A percentile compares a stretch with the other conserved stretches of the same genome.
These are phyloP conservation scores for Acleris literana DNA, from an alignment of 2,888 invertebrate species.

Conservation along the genomic window DNA sequence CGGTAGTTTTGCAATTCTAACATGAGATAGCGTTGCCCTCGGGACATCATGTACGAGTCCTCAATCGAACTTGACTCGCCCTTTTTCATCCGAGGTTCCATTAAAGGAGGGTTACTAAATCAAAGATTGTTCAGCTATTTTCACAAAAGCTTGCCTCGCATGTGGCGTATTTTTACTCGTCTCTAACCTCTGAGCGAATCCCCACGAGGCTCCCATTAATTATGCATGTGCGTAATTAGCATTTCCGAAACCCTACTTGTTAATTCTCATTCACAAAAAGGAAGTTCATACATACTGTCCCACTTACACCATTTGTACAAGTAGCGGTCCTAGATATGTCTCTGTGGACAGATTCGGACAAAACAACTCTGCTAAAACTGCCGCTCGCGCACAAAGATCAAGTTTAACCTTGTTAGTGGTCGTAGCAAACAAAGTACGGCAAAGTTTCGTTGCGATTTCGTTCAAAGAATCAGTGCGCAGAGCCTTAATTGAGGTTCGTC, in stretches of 20 bases:
- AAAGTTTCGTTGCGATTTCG: slow-evolving; percentile 23
- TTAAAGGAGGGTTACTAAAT: slow-evolving; percentile 5
- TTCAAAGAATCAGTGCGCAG: slow-evolving; percentile 29
- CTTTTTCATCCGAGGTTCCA: slow-evolving; percentile 36
- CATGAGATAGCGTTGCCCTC: slow-evolving; percentile 40
- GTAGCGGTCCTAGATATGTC: slow-evolving; percentile 18
- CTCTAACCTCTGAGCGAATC: slow-evolving; percentile 4
- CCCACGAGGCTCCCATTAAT: slow-evolving; percentile 2
- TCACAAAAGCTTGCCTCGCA: neutral
- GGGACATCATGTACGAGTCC: slow-evolving; percentile 38
- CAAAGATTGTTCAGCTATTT: slow-evolving; percentile 12
- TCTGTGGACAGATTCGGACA: slow-evolving; percentile 18
- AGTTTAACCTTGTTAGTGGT: neutral
- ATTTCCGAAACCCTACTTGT: slow-evolving; percentile 17
- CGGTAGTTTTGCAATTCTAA: slow-evolving; percentile 42
- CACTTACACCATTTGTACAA: slow-evolving; percentile 19
- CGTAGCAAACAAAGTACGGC: slow-evolving; percentile 16
- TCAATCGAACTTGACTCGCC: slow-evolving; percentile 45
- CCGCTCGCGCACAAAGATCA: neutral
- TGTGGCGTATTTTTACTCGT: neutral
- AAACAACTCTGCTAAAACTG: slow-evolving; percentile 18
- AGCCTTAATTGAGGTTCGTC: slow-evolving; percentile 36
- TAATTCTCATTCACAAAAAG: slow-evolving; percentile 26
- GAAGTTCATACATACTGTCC: slow-evolving; percentile 24
- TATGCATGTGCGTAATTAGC: slow-evolving; percentile 33